A percentile compares a stretch with the other conserved stretches of the same genome.
phyloP scores from a whole-genome alignment of 2,797 vertebrate species.

The Selene dorsalis region DNA sequence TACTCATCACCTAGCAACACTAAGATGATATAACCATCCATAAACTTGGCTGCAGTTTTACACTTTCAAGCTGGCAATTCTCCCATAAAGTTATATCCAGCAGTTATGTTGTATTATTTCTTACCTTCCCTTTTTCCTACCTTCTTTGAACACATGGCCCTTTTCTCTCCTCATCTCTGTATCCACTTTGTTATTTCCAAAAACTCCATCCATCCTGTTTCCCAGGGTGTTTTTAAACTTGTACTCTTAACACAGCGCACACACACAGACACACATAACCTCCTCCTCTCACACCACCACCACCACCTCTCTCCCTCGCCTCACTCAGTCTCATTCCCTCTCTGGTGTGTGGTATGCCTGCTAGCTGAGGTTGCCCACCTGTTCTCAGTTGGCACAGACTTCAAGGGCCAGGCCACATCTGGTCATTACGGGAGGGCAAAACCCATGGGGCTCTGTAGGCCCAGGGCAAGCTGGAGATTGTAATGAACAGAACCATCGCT shows the following conservation, averaged over 20 bases:
- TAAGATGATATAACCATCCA: slow-evolving; percentile 15
- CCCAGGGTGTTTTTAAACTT: slow-evolving; percentile 36
- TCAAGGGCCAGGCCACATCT: slow-evolving; percentile 82
- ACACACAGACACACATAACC: background rate
- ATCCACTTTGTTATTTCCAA: slow-evolving; percentile 30
- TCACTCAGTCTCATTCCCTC: slow-evolving; percentile 45
- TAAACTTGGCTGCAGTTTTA: slow-evolving; percentile 10
- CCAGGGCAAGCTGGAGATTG: slow-evolving; percentile 76
- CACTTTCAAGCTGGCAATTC: slow-evolving; percentile 6
- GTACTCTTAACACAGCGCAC: slow-evolving; percentile 20
- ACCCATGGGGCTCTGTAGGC: slow-evolving; percentile 66
- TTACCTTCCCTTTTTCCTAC: background rate
- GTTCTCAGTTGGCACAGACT: slow-evolving; percentile 80
- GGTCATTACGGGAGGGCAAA: slow-evolving; percentile 77
- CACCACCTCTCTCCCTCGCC: slow-evolving; percentile 25
- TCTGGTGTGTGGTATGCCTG: slow-evolving; percentile 65
- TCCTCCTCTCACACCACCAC: slow-evolving; percentile 14
- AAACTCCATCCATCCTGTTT: slow-evolving; percentile 40
- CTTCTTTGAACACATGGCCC: slow-evolving; percentile 2
- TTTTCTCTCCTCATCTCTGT: slow-evolving; percentile 9
- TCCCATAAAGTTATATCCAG: background rate
- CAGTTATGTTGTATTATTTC: slow-evolving; percentile 7
- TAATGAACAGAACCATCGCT: slow-evolving; percentile 76
- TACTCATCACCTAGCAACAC: slow-evolving; percentile 3
- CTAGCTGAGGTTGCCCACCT: slow-evolving; percentile 78